A percentile compares a stretch with the other conserved stretches of the same genome.
phyloP scores from a whole-genome alignment of 2,888 invertebrate species.

The Sphaeridia pumilis region DNA sequence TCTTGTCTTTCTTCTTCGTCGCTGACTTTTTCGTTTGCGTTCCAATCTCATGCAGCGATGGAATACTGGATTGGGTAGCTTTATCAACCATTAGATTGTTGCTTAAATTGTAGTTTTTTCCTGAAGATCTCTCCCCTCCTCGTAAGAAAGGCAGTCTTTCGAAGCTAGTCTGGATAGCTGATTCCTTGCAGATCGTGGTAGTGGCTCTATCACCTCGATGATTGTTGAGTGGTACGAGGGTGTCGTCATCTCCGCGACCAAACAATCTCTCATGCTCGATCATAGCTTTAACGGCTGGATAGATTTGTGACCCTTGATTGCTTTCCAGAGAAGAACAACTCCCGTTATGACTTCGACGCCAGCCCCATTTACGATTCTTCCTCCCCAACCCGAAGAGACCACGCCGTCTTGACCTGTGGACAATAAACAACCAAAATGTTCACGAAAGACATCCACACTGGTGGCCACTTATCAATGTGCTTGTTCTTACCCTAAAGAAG shows the following conservation, averaged over 20 bases:
- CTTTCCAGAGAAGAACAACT: constrained; percentile 74
- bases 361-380: constrained; percentile 18
- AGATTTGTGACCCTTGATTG: constrained; percentile 46
- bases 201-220: constrained; percentile 5
- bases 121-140: constrained; percentile 1
- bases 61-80: constrained; percentile 28
- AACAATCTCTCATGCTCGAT: constrained; percentile 28
- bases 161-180: constrained; percentile 32
- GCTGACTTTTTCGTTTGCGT: constrained; percentile 35
- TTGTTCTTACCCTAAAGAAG: constrained; percentile 33
- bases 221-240: constrained; percentile 7
- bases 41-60: constrained; percentile 26
- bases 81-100: constrained; percentile 24
- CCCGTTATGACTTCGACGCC: constrained; percentile 40
- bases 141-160: constrained; percentile 19
- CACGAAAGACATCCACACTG: not conserved
- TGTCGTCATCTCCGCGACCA: constrained; percentile 9
- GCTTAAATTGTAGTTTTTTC: constrained; percentile 14
- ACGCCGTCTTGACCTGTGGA: constrained; percentile 19
- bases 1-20: constrained; percentile 28
- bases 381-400: constrained; percentile 18
- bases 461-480: not conserved
- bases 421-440: constrained; percentile 2
- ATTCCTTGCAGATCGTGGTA: constrained; percentile 21
- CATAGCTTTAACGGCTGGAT: constrained; percentile 31